Percentiles rank a stretch among this genome's conserved stretches.
These are phyloP conservation scores for Exocentrus adspersus DNA, from an alignment of 2,888 invertebrate species.

Conservation along the genomic window DNA sequence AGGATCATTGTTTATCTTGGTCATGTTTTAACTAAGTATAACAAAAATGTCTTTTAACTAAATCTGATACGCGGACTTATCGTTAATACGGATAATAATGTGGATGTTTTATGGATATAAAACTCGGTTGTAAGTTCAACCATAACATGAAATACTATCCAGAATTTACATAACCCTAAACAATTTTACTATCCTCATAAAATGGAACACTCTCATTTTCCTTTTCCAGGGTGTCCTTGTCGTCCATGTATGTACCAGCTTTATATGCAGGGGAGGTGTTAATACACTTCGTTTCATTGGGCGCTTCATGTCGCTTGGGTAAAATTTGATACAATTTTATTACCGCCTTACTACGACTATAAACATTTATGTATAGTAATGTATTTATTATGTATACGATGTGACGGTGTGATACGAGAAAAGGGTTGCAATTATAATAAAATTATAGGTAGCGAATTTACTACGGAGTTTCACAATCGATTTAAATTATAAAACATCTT, in stretches of 20 bases:
- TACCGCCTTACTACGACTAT: neutral
- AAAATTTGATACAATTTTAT: conserved; percentile 3
- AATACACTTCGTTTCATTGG: neutral
- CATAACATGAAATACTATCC: no score
- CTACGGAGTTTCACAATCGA: neutral
- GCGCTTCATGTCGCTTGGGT: neutral
- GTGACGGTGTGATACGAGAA: neutral
- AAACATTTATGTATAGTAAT: neutral
- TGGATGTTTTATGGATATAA: no score
- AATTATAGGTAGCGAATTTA: neutral
- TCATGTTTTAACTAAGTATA: no score
- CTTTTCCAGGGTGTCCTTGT: neutral
- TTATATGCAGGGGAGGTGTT: conserved; percentile 1
- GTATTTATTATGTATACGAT: neutral
- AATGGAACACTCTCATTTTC: neutral
- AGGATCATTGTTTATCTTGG: no score
- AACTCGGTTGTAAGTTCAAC: no score
- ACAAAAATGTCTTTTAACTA: no score
- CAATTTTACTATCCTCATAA: neutral
- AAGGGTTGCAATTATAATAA: neutral
- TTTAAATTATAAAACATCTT: no score
- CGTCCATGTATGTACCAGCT: neutral
- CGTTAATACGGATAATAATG: no score
- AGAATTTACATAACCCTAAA: no score
- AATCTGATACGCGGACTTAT: no score